Conservation (phyloP, 1,140 invertebrate species). For the Phymastichus coffea region DNA sequence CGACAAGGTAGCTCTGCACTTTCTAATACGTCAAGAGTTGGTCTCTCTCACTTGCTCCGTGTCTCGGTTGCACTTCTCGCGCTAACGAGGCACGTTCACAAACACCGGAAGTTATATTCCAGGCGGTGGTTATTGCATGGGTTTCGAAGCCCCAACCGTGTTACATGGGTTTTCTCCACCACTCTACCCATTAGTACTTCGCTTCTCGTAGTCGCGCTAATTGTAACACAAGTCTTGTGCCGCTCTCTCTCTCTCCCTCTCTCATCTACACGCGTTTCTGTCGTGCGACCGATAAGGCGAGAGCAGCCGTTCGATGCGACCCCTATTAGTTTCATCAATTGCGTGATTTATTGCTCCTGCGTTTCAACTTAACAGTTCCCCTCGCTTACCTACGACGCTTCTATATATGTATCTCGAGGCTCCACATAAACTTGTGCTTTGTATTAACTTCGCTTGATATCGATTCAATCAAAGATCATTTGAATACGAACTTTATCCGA, state of each 20-base stretch:
- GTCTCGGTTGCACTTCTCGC: constrained; percentile 6
- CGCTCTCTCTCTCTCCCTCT: too few relatives aligned
- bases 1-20: constrained; percentile 7
- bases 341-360: too few relatives aligned
- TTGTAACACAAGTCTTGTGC: constrained; percentile 15
- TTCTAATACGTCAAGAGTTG: constrained; percentile 5
- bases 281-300: constrained; percentile 8
- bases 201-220: constrained; percentile 16
- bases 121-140: constrained; percentile 20
- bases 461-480: too few relatives aligned
- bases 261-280: background rate
- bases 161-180: constrained; percentile 12
- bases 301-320: too few relatives aligned
- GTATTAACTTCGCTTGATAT: too few relatives aligned
- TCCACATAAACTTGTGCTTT: too few relatives aligned
- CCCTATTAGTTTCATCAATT: too few relatives aligned
- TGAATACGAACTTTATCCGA: too few relatives aligned
- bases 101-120: constrained; percentile 30
- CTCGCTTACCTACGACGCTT: too few relatives aligned
- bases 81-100: constrained; percentile 30
- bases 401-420: too few relatives aligned
- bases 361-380: too few relatives aligned
- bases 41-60: background rate
- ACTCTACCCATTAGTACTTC: background rate
- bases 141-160: constrained; percentile 19